Evolutionary conservation across 2,113 vertebrate species (phyloP).

Genomic region (Archocentrus centrarchus): DNA sequence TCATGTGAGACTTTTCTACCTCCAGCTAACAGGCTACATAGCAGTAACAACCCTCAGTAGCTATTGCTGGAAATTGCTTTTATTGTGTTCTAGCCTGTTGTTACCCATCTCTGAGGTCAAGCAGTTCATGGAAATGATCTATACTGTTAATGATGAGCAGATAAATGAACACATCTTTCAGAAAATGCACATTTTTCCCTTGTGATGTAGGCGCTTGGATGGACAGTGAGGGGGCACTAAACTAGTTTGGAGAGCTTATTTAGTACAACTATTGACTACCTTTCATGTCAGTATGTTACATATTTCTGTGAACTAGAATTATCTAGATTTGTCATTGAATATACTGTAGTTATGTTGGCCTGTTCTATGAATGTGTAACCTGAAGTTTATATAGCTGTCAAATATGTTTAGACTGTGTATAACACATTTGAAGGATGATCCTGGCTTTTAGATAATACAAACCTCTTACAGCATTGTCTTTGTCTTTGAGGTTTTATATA

Average conservation of each 20-base stretch:
- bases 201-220: not conserved
- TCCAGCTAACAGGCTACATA: not conserved
- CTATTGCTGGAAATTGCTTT: conserved; percentile 13
- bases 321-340: conserved; percentile 48
- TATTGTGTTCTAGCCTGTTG: not conserved
- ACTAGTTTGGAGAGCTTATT: conserved; percentile 24
- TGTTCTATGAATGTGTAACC: conserved; percentile 64
- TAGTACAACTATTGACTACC: conserved; percentile 42
- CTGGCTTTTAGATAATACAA: conserved; percentile 67
- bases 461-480: conserved; percentile 41
- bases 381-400: conserved; percentile 58
- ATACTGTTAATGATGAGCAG: not conserved
- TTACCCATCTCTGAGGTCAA: not conserved
- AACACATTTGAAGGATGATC: conserved; percentile 48
- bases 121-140: conserved; percentile 10
- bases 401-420: conserved; percentile 62
- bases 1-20: not conserved
- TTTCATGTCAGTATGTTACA: conserved; percentile 60
- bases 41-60: not conserved
- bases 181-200: conserved; percentile 9
- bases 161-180: not conserved
- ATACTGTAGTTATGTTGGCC: conserved; percentile 52
- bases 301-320: conserved; percentile 69
- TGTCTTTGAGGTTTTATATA: conserved; percentile 39
- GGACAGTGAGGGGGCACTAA: conserved; percentile 13